Conservation (phyloP, 2,888 invertebrate genomes). For the Auanema sp. region DNA sequence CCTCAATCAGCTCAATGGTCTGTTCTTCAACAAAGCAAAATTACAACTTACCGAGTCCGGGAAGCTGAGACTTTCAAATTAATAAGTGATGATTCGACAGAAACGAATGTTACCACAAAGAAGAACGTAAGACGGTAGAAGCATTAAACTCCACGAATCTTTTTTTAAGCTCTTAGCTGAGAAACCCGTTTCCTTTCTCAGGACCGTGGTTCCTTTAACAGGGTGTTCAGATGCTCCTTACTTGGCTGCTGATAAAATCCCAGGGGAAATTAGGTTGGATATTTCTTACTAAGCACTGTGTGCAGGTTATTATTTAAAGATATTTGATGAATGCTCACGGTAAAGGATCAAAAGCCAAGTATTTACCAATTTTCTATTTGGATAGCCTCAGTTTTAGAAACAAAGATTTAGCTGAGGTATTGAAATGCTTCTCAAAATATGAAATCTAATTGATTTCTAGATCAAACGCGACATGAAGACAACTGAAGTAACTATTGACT, state of each 20-base stretch:
- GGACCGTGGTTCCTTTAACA: slow-evolving; percentile 28
- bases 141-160: not conserved
- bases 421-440: too few relatives aligned
- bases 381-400: slow-evolving; percentile 82
- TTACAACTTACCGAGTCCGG: slow-evolving; percentile 59
- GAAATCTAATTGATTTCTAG: too few relatives aligned
- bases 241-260: slow-evolving; percentile 23
- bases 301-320: slow-evolving; percentile 17
- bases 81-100: slow-evolving; percentile 23
- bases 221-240: slow-evolving; percentile 30
- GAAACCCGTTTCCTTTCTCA: slow-evolving; percentile 27
- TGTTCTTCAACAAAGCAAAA: slow-evolving; percentile 30
- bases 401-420: slow-evolving; percentile 73
- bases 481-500: slow-evolving; percentile 46
- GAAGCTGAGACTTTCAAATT: slow-evolving; percentile 59
- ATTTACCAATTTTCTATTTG: slow-evolving; percentile 81
- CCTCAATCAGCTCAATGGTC: slow-evolving; percentile 37
- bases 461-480: slow-evolving; percentile 15
- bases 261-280: slow-evolving; percentile 27
- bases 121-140: slow-evolving; percentile 1
- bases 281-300: not conserved
- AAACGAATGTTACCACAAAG: slow-evolving; percentile 4
- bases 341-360: slow-evolving; percentile 62
- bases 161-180: not conserved
- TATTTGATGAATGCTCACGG: slow-evolving; percentile 23